phyloP scores from a whole-genome alignment of 2,888 invertebrate genomes.

The Nasonia oneida region DNA sequence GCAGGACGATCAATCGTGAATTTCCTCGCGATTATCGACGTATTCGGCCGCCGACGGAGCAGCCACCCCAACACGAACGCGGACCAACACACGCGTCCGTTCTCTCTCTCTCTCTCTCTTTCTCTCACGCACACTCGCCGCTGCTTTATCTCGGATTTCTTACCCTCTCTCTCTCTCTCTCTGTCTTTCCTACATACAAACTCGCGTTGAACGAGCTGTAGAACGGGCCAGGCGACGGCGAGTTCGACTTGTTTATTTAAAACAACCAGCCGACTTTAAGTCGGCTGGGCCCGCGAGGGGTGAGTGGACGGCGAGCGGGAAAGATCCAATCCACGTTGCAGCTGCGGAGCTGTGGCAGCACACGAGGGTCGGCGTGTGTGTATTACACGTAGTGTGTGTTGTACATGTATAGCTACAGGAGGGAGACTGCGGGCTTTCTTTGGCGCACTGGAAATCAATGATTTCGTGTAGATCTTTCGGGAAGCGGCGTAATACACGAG shows the following conservation, averaged over 20 bases:
- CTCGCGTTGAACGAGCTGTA: too few relatives aligned
- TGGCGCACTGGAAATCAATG: constrained; percentile 1
- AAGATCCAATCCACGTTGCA: constrained; percentile 7
- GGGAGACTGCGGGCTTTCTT: not conserved
- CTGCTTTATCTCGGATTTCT: not conserved
- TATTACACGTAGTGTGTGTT: not conserved
- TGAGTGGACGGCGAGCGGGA: constrained; percentile 1
- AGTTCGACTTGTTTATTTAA: not conserved
- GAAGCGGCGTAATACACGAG: not conserved
- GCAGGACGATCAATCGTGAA: constrained; percentile 57
- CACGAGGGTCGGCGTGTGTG: not conserved
- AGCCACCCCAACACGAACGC: constrained; percentile 6
- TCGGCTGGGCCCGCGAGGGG: not conserved
- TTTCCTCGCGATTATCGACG: constrained; percentile 57
- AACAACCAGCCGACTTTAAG: not conserved
- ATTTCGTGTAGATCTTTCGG: constrained; percentile 24
- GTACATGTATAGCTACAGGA: not conserved
- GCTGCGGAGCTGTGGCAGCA: not conserved
- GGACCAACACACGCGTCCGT: not conserved
- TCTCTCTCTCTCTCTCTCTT: not conserved
- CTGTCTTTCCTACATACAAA: too few relatives aligned
- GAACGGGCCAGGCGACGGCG: too few relatives aligned
- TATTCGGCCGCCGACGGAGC: constrained; percentile 22
- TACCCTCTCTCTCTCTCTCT: too few relatives aligned
- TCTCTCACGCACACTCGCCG: not conserved